These are phyloP conservation scores for Aradophagus sp. DNA, from an alignment of 1,140 invertebrate species.

Conservation along the genomic window DNA sequence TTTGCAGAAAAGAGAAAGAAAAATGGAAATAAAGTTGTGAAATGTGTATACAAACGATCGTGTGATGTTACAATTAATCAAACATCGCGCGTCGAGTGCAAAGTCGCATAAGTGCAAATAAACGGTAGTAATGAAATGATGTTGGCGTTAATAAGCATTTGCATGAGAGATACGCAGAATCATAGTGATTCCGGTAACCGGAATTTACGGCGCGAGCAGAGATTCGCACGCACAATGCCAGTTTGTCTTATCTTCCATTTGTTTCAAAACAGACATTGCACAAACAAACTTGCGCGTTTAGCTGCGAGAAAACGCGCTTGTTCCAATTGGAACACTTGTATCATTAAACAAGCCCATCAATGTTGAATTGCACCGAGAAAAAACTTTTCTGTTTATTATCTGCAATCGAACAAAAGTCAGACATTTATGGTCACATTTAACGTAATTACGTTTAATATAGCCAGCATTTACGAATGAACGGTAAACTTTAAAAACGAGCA, in stretches of 20 bases:
- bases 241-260: conserved; percentile 2
- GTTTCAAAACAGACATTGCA: conserved; percentile 24
- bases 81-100: conserved; percentile 1
- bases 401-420: too few species aligned
- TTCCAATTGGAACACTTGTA: conserved; percentile 51
- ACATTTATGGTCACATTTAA: too few species aligned
- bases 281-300: too few species aligned
- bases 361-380: neutral
- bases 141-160: conserved; percentile 38
- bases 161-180: conserved; percentile 23
- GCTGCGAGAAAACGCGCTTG: conserved; percentile 18
- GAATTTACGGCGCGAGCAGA: conserved; percentile 15
- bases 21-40: neutral
- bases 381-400: too few species aligned
- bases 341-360: conserved; percentile 24
- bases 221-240: conserved; percentile 19
- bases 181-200: conserved; percentile 31
- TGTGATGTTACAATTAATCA: conserved; percentile 30
- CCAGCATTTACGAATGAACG: too few species aligned
- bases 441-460: too few species aligned
- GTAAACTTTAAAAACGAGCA: too few species aligned
- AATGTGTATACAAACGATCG: conserved; percentile 1
- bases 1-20: neutral
- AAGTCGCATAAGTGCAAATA: conserved; percentile 22
- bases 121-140: conserved; percentile 32